Evolutionary conservation across 2,113 vertebrate genomes (phyloP), one percentile per base, ranked within the genome.

Genomic region (Ibidorhyncha struthersii): DNA sequence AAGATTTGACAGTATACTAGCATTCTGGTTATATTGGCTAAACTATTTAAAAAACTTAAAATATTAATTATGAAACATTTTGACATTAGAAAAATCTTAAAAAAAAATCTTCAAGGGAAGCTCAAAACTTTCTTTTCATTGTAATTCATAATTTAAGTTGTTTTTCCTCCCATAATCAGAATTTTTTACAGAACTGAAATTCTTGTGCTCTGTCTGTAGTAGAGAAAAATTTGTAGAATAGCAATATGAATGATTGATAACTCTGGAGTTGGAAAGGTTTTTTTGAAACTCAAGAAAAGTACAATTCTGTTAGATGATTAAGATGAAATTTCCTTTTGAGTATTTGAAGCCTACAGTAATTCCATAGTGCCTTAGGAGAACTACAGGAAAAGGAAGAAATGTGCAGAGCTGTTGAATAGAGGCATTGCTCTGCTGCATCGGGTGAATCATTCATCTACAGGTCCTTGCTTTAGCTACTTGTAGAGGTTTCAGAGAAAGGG

Each of bases 241-340:
- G 85, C 94, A 91, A 6, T 70, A 96, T 91, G 70, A 95, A 96
- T 94, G 89, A 96, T 94, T 95, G 93, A 87, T 89, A 76, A 95
- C 58, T 50, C 62, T 95, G 74, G 62, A 89, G 74, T 7, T 50
- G 13, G 56, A 85, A 86, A 82, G 52, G 70, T 76, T 69, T 72
- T 40, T 80, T 52, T 90, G 76, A 83, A 92, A 93, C 61, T 56
- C 27, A 26, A 49, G 77, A 59, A 34, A 85, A 91, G 86, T 58
- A 70, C 0, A 3, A 8, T 26, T 82, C 58, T 77, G 36, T 88
- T 70, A 85, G 83, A 62, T 76, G 66, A 85, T 93, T 72, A 86
- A 89, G 91, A n/a, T 65, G 25, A 71, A 67, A 23, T 50, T 70
- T 47, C 82, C 47, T 87, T 87, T 32, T 0, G 50, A 76, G 50